A percentile compares a stretch with the other conserved stretches of the same genome.
Conservation (phyloP, 2,797 vertebrate genomes). For the Helicolenus hilgendorfi region DNA sequence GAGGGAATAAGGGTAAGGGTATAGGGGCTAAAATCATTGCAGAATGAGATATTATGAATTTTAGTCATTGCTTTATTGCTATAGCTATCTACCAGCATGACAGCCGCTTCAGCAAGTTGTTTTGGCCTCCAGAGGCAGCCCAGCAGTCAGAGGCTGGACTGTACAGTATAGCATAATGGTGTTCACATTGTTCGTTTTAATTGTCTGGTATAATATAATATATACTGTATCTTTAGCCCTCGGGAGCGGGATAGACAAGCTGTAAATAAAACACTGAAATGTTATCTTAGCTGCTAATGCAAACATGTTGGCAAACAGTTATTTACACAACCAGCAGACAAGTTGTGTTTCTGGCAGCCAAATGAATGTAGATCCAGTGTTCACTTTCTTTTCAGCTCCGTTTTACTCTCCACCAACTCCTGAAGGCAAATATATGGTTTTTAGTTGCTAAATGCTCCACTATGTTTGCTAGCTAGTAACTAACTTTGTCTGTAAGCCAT, state of each 20-base stretch:
- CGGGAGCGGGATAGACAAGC: no score
- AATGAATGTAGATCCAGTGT: background rate
- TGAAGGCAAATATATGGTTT: background rate
- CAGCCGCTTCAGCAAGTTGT: background rate
- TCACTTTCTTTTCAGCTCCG: background rate
- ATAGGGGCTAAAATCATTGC: slow-evolving; percentile 28
- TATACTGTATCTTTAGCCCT: no score
- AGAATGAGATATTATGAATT: slow-evolving; percentile 28
- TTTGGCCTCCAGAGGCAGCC: background rate
- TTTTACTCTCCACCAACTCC: no score
- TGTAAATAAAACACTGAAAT: no score
- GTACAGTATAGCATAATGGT: background rate
- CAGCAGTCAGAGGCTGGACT: background rate
- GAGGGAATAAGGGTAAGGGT: background rate
- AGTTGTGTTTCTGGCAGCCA: background rate
- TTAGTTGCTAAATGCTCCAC: background rate
- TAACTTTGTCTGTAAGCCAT: background rate
- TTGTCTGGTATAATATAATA: no score
- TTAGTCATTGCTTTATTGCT: background rate
- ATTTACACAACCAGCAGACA: background rate
- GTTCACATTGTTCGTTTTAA: background rate
- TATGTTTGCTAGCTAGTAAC: background rate
- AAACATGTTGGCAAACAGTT: no score
- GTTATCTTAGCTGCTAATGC: no score
- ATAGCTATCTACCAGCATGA: background rate